A percentile compares a stretch with the other conserved stretches of the same genome.
Evolutionary conservation across 30 jellyfish, hydroid and myxozoan species (phyloP).

Genomic region (Chrysaora quinquecirrha): DNA sequence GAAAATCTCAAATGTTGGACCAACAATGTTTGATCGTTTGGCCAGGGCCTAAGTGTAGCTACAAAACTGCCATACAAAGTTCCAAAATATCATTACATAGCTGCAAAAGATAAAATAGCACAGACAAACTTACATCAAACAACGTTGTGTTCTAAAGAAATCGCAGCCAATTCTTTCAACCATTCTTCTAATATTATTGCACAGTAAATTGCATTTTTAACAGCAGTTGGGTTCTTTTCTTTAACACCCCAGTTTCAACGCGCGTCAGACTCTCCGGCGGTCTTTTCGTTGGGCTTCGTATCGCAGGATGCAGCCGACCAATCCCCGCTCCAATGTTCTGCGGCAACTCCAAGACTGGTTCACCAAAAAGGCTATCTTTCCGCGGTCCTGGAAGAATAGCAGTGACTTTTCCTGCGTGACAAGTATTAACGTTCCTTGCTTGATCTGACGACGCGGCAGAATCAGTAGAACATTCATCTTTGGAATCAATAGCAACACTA

Average conservation of each 20-base stretch:
- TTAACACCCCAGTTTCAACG: not conserved
- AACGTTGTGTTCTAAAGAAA: constrained; percentile 88
- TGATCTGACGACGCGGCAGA: not conserved
- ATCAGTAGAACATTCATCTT: constrained; percentile 33
- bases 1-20: too few species aligned
- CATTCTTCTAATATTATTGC: constrained; percentile 90
- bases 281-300: constrained; percentile 71
- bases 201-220: constrained; percentile 88
- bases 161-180: constrained; percentile 94
- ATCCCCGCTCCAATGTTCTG: constrained; percentile 39
- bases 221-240: constrained; percentile 70
- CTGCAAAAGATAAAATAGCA: too few species aligned
- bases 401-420: not conserved
- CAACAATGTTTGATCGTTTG: too few species aligned
- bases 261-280: constrained; percentile 29
- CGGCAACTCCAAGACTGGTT: constrained; percentile 38
- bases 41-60: too few species aligned
- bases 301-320: constrained; percentile 93
- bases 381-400: not conserved
- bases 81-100: too few species aligned
- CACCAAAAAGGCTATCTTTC: constrained; percentile 34
- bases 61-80: too few species aligned
- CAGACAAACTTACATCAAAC: constrained; percentile 60
- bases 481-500: constrained; percentile 31
- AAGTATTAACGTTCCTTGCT: not conserved